These are phyloP conservation scores for Phylloscopus collybita DNA, from an alignment of 2,797 vertebrate genomes.

Conservation along the genomic window DNA sequence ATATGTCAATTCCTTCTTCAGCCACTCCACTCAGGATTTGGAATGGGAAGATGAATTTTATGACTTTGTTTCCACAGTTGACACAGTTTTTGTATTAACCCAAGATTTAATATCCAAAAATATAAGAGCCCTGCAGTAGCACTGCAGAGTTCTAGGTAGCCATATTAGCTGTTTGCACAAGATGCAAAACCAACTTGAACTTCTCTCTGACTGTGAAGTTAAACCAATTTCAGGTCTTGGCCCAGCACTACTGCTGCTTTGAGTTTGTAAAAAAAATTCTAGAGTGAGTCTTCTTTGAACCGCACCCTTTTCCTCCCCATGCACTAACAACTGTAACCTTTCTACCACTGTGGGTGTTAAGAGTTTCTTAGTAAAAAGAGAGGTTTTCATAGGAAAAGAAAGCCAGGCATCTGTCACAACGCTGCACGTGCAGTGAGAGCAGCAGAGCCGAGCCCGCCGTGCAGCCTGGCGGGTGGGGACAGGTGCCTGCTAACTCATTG, in stretches of 20 bases:
- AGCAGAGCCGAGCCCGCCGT: accelerated
- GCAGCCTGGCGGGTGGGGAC: accelerated
- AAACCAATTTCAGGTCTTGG: neutral
- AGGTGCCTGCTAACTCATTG: accelerated
- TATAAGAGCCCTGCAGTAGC: neutral
- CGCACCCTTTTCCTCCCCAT: neutral
- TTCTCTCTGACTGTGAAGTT: neutral
- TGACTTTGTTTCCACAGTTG: neutral
- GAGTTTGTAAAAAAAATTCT: neutral
- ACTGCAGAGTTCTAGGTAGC: neutral
- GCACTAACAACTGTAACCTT: neutral
- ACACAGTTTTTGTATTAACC: neutral
- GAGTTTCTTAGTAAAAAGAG: neutral
- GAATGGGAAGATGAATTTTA: neutral
- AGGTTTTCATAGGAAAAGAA: neutral
- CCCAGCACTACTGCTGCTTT: neutral
- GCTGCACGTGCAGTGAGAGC: accelerated
- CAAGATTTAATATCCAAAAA: neutral
- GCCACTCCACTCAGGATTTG: neutral
- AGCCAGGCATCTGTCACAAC: neutral
- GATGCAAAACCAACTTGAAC: neutral
- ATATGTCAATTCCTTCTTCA: neutral
- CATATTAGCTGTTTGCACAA: neutral
- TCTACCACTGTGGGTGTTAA: neutral
- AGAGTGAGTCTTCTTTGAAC: neutral